phyloP scores from a whole-genome alignment of 2,113 vertebrate genomes.

The Proterorhinus semilunaris region DNA sequence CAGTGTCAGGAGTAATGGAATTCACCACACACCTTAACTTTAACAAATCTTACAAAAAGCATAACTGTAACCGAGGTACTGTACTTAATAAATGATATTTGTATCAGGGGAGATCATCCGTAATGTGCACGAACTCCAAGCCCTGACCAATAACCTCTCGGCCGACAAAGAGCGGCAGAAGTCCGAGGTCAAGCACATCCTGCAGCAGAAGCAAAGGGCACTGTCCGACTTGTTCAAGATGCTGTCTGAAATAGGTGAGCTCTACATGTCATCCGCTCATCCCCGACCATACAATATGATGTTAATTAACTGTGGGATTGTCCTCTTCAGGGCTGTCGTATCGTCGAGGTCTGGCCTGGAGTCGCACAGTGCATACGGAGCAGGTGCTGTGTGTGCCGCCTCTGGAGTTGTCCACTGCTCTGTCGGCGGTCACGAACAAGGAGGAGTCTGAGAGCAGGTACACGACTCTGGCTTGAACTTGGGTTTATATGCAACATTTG shows the following conservation, averaged over 20 bases:
- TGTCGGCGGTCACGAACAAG: conserved; percentile 66
- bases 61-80: too few species aligned
- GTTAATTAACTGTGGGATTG: not conserved
- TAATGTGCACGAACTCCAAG: conserved; percentile 84
- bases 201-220: conserved; percentile 93
- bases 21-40: too few species aligned
- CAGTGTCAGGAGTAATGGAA: too few species aligned
- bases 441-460: conserved; percentile 77
- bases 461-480: not conserved
- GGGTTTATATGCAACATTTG: not conserved
- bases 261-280: not conserved
- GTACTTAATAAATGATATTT: not conserved
- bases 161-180: conserved; percentile 89
- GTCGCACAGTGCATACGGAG: conserved; percentile 73
- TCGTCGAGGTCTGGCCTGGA: conserved; percentile 89
- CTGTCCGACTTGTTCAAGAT: conserved; percentile 93
- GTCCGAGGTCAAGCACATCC: conserved; percentile 90
- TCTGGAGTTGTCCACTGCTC: conserved; percentile 78
- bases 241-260: conserved; percentile 76
- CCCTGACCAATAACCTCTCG: conserved; percentile 77
- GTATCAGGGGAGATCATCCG: conserved; percentile 83
- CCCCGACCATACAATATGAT: not conserved
- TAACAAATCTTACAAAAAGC: too few species aligned
- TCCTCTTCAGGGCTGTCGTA: conserved; percentile 87
- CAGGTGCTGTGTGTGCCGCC: conserved; percentile 83